Evolutionary conservation across 2,888 invertebrate genomes (phyloP).

Genomic region (Eupithecia subumbrata): DNA sequence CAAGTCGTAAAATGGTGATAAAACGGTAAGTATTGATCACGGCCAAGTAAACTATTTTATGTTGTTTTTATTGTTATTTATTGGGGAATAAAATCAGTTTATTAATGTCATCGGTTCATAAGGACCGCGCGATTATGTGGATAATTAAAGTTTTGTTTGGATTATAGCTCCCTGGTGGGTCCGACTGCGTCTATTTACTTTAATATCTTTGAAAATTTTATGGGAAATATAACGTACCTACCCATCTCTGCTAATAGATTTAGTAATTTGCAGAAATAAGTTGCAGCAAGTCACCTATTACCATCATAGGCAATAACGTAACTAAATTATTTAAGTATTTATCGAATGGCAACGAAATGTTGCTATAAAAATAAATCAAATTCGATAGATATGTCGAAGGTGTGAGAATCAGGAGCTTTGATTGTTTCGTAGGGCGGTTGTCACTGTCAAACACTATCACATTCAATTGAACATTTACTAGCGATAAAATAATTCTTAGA

Average conservation of each 20-base stretch:
- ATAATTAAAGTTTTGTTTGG: slow-evolving; percentile 50
- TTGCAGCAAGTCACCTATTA: neutral
- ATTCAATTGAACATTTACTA: slow-evolving; percentile 66
- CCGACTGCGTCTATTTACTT: slow-evolving; percentile 37
- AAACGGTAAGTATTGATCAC: slow-evolving; percentile 77
- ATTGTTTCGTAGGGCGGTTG: neutral
- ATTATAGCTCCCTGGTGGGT: slow-evolving; percentile 45
- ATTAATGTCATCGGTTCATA: slow-evolving; percentile 74
- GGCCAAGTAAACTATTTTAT: slow-evolving; percentile 79
- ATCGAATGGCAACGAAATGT: neutral
- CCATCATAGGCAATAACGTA: neutral
- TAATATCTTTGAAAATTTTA: slow-evolving; percentile 20
- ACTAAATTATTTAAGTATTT: neutral
- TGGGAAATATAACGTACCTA: neutral
- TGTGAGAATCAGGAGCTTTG: neutral
- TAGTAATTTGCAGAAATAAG: neutral
- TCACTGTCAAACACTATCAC: slow-evolving; percentile 39
- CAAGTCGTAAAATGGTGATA: slow-evolving; percentile 75
- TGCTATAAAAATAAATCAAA: neutral
- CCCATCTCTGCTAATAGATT: neutral
- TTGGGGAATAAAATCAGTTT: slow-evolving; percentile 78
- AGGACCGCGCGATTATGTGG: slow-evolving; percentile 50
- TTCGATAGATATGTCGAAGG: neutral
- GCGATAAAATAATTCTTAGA: slow-evolving; percentile 67
- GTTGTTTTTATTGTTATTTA: slow-evolving; percentile 82